Evolutionary conservation across 1,140 invertebrate species (phyloP), one percentile per base, ranked within the genome.

Genomic region (Sycophila sp.): DNA sequence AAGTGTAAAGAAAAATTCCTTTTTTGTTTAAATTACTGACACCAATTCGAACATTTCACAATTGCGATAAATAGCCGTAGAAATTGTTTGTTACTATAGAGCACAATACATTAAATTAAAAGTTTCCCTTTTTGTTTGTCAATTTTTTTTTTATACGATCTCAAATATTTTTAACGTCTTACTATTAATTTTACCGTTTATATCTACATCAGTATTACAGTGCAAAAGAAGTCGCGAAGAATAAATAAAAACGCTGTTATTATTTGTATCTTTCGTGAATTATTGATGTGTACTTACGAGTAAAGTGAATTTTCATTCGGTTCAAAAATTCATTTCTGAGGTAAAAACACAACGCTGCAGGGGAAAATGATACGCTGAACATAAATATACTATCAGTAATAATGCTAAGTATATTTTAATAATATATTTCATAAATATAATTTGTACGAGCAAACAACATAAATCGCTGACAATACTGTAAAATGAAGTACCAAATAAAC

Each of bases 321-420:
- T n/a, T n/a, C n/a, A n/a, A n/a, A n/a, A n/a, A n/a, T n/a, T n/a
- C n/a, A n/a, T n/a, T n/a, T n/a, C n/a, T n/a, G n/a, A n/a, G n/a
- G n/a, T n/a, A n/a, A n/a, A n/a, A 45, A 45, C 7, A 15, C 0
- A 32, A 32, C 22, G 22, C 7, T 56, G 17, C 15, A 38, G 69
- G 69, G 69, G 63, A 74, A n/a, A 72, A 19, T n/a, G 17, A 62
- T 71, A 71, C 69, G 73, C 73, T 71, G 49, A 53, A 70, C 32
- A 53, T 47, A 53, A 28, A 56, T 34, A 36, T 53, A 58, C 45
- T 49, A 49, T 53, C 4, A 11, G 7, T 40, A 58, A 49, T 49
- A 30, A 36, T 51, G 45, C 15, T 51, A 36, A 36, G 13, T 63
- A 19, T 19, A 17, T 49, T 38, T 26, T 53, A 64, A 40, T 17